Evolutionary conservation across 2,797 vertebrate species (phyloP).

Genomic region (Ataeniobius toweri): DNA sequence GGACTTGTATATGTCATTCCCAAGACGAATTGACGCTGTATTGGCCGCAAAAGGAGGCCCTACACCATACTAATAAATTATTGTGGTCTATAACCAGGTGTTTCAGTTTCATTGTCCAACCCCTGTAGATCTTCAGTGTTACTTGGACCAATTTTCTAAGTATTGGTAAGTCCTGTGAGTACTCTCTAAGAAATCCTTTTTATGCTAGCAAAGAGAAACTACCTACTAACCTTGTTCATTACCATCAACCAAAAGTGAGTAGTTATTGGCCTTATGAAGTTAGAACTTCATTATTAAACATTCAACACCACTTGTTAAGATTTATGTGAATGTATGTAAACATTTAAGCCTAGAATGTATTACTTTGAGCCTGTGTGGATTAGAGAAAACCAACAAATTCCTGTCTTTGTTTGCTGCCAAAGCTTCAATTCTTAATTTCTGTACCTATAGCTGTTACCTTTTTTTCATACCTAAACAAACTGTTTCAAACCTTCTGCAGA

Average conservation of each 20-base stretch:
- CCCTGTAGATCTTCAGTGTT: background rate
- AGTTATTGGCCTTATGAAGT: background rate
- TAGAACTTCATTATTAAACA: background rate
- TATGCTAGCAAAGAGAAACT: background rate
- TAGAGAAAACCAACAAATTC: no score
- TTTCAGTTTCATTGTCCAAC: no score
- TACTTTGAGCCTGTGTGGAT: no score
- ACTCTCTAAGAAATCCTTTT: background rate
- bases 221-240: background rate
- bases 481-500: background rate
- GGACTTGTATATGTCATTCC: no score
- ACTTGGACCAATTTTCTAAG: background rate
- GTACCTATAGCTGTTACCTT: background rate
- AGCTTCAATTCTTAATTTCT: background rate
- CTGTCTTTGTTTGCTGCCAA: background rate
- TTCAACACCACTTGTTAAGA: background rate
- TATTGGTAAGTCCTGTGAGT: background rate
- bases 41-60: no score
- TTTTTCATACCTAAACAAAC: background rate
- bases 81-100: no score
- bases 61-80: no score
- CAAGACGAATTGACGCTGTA: no score
- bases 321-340: no score
- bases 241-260: background rate
- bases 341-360: no score